Base-by-base conservation (phyloP, 2,797 vertebrate species). In the Scolopax bukidnonensis region DNA sequence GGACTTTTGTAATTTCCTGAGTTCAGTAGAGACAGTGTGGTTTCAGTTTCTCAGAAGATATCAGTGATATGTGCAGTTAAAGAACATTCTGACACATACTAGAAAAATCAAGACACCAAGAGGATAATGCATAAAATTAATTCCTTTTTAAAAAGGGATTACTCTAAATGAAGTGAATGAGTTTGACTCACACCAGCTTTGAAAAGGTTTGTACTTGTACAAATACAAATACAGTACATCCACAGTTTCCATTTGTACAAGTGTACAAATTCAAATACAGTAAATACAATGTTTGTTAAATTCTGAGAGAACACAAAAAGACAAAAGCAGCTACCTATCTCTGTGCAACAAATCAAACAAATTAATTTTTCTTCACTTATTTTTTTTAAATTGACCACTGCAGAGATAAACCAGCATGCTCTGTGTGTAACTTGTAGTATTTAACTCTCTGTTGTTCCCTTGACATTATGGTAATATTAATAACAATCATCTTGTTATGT, bases 1-100 rank as follows among this genome's bases (percentile, higher is more conserved):
- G 93, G 89, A 77, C 67, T 87, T 95, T 45, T 92, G 53, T 30
- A 63, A 70, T 89, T 96, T 94, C 80, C 95, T 73, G 79, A 57
- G n/a, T 59, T 82, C 68, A 51, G 73, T 5, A 87, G 36, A 93
- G 84, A 41, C 71, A 40, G 63, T 21, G 83, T 79, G 70, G 40
- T 80, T 89, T 74, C 91, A 32, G 75, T 81, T 91, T 92, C 95
- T 87, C 67, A 59, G 75, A 79, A 88, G 67, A 91, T 32, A 63
- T 15, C 57, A 78, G 43, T 51, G 67, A 87, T 77, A 54, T 1
- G 21, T 57, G 25, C 67, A 71, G 51, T 45, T 77, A 71, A 82
- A 47, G 53, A n/a, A 30, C 47, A 30, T 54, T 75, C 74, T 84
- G 83, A 88, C 48, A 74, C 38, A 1, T 17, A 19, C 11, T 1